A percentile compares a stretch with the other conserved stretches of the same genome.
Evolutionary conservation across 2,113 vertebrate genomes (phyloP).

Genomic region (Taurulus bubalis): DNA sequence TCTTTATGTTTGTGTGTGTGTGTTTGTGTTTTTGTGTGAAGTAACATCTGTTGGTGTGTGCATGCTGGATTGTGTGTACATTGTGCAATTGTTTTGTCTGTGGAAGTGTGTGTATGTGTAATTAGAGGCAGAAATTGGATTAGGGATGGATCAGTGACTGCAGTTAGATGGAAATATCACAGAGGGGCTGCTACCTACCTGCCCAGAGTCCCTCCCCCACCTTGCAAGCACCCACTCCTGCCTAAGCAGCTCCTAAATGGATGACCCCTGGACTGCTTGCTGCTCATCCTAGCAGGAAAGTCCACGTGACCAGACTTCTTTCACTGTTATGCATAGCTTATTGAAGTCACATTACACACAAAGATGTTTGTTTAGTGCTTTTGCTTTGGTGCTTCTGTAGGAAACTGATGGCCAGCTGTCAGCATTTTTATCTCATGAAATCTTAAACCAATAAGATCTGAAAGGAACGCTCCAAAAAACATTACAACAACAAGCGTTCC

Average conservation of each 20-base stretch:
- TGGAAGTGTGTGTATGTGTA: conserved; percentile 46
- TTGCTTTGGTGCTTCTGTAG: not conserved
- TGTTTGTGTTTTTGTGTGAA: not conserved
- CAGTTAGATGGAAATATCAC: conserved; percentile 70
- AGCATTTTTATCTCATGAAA: not conserved
- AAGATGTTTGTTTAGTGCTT: conserved; percentile 1
- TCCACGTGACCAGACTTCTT: not conserved
- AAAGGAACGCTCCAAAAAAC: not conserved
- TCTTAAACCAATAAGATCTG: not conserved
- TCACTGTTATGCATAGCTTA: not conserved
- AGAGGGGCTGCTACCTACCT: conserved; percentile 53
- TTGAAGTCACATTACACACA: not conserved
- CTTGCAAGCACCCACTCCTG: conserved; percentile 18
- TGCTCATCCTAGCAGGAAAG: conserved; percentile 28
- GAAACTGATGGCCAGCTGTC: not conserved
- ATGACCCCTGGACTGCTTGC: not conserved
- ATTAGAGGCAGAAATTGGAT: conserved; percentile 73
- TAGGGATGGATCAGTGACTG: conserved; percentile 65
- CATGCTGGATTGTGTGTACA: conserved; percentile 28
- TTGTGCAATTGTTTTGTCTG: conserved; percentile 46
- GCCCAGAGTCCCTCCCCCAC: conserved; percentile 22
- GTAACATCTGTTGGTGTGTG: conserved; percentile 1
- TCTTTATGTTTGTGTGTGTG: not conserved
- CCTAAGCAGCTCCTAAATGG: not conserved
- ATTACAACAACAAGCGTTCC: not conserved